Base-by-base conservation (phyloP, 2,797 vertebrate species). In the Pipistrellus pygmaeus region DNA sequence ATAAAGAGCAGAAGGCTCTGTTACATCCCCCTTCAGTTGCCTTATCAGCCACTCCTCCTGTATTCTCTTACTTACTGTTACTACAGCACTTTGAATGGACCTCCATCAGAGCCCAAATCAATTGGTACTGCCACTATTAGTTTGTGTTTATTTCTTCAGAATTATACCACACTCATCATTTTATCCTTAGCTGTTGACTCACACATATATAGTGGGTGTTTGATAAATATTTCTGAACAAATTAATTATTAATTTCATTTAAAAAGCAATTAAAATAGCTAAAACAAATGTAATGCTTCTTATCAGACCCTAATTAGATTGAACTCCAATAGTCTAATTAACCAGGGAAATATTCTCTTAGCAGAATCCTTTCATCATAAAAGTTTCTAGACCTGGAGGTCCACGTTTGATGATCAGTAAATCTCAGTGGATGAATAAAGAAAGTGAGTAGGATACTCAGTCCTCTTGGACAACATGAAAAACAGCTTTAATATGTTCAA, bases 211-310 rank as follows among this genome's bases (percentile, higher is more conserved):
- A 83, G 46, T 62, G 38, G 35, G 11, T 27, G 20, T 27, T 64
- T 76, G 69, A 53, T 69, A 84, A 95, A 87, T 75, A 89, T 46
- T 69, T 77, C 86, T 48, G n/a, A 93, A 77, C 51, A 85, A 91
- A 73, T 87, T 15, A 83, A 73, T 85, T 86, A 85, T 7, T 91
- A 81, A 95, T 51, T 85, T 72, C 90, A 73, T 91, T 12, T 51
- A 75, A 81, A 73, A 88, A 17, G 41, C 38, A 69, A 89, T 46
- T 32, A 38, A 82, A 90, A 75, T 15, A 94, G 17, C 68, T 41
- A n/a, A 90, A 90, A 73, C 4, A 48, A 93, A 83, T 44, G 68
- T 60, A 87, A 85, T 78, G 48, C 38, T 89, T 93, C 32, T 80
- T 84, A 82, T 35, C 23, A 75, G 21, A 2, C 60, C n/a, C 38